These are phyloP conservation scores for Australoheros scitulus DNA, from an alignment of 2,113 vertebrate species.

Conservation along the genomic window DNA sequence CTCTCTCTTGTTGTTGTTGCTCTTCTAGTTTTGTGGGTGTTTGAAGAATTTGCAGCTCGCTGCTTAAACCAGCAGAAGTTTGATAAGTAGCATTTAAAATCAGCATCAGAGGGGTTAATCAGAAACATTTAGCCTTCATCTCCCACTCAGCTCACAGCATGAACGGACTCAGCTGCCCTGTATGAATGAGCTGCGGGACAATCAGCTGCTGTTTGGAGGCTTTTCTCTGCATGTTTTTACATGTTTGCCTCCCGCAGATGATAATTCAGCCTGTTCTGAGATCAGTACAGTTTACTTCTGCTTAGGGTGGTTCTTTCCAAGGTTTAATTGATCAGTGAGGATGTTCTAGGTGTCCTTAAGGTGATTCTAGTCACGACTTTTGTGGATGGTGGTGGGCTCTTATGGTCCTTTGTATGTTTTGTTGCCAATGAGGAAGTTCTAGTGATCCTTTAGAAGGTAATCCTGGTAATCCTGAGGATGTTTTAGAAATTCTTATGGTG, in stretches of 20 bases:
- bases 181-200: slow-evolving; percentile 34
- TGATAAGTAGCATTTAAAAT: slow-evolving; percentile 41
- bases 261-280: background rate
- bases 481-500: background rate
- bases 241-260: slow-evolving; percentile 11
- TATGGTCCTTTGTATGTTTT: background rate
- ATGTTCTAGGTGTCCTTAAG: background rate
- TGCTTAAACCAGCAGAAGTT: slow-evolving; percentile 51
- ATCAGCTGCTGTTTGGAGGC: background rate
- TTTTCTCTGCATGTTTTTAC: slow-evolving; percentile 4
- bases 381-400: background rate
- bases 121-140: slow-evolving; percentile 10
- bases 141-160: slow-evolving; percentile 39
- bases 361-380: background rate
- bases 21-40: slow-evolving; percentile 26
- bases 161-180: slow-evolving; percentile 38
- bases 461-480: background rate
- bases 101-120: slow-evolving; percentile 50
- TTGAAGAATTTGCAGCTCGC: background rate
- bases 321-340: background rate
- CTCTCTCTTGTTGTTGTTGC: background rate
- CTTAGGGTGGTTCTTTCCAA: background rate
- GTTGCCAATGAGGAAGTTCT: background rate
- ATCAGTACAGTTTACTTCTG: background rate
- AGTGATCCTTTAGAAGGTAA: background rate